Evolutionary conservation across 2,888 invertebrate species (phyloP).

Genomic region (Polia nebulosa): DNA sequence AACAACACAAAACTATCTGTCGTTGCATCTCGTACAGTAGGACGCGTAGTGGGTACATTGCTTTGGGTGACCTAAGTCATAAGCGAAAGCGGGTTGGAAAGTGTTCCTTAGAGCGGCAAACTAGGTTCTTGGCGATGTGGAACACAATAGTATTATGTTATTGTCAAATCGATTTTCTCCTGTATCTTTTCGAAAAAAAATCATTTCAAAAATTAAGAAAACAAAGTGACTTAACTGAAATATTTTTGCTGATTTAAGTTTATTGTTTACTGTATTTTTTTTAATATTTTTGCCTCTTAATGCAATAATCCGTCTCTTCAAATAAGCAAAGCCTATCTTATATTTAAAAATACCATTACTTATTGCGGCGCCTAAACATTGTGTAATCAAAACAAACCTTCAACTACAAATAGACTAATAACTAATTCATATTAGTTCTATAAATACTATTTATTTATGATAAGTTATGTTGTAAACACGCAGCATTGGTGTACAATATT

Average conservation of each 20-base stretch:
- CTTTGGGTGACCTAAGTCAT: conserved; percentile 7
- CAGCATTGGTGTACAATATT: conserved; percentile 24
- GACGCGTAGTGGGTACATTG: conserved; percentile 59
- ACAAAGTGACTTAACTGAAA: no score
- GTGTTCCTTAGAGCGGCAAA: rapidly evolving
- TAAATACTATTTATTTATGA: conserved; percentile 46
- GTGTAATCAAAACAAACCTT: conserved; percentile 53
- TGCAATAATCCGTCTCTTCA: background rate
- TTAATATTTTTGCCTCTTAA: background rate
- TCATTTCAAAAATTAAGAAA: no score
- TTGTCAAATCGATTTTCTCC: no score
- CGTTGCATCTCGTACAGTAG: conserved; percentile 70
- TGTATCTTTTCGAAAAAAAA: no score
- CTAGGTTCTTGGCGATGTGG: no score
- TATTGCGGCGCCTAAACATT: conserved; percentile 38
- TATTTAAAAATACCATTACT: conserved; percentile 14
- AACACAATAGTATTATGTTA: no score
- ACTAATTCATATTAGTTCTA: conserved; percentile 52
- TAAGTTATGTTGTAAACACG: conserved; percentile 43
- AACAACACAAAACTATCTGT: conserved; percentile 75
- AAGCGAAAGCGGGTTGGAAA: conserved; percentile 18
- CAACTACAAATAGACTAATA: conserved; percentile 38
- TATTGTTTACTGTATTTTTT: background rate
- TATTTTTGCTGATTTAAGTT: no score
- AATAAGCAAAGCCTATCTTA: no score